A percentile compares a stretch with the other conserved stretches of the same genome.
Evolutionary conservation across 2,113 vertebrate genomes (phyloP).

Genomic region (Perca fluviatilis): DNA sequence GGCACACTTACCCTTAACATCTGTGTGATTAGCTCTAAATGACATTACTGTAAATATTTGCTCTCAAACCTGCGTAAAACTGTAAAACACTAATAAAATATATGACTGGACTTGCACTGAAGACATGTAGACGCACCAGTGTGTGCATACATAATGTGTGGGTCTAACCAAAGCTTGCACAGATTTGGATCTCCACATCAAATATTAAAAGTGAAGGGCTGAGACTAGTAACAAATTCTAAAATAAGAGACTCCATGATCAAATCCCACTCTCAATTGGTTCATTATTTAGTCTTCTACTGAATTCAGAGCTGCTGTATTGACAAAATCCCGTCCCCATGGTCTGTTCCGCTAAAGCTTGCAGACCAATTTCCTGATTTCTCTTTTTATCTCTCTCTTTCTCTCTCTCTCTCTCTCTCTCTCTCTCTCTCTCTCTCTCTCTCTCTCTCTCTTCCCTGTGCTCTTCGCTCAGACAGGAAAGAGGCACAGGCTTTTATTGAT

Average conservation of each 20-base stretch:
- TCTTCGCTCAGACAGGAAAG: conserved; percentile 16
- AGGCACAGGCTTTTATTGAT: conserved; percentile 18
- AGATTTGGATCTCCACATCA: conserved; percentile 30
- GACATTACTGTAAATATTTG: conserved; percentile 29
- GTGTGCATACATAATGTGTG: not conserved
- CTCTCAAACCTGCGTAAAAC: conserved; percentile 10
- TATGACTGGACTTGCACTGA: not conserved
- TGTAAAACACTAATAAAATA: not conserved
- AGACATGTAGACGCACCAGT: not conserved
- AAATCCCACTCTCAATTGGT: conserved; percentile 47
- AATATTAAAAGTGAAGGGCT: conserved; percentile 31
- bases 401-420: not conserved
- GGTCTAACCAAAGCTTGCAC: not conserved
- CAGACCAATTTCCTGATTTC: conserved; percentile 46
- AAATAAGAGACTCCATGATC: conserved; percentile 39
- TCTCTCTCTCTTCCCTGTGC: not conserved
- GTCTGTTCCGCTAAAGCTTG: conserved; percentile 44
- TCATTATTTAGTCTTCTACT: conserved; percentile 69
- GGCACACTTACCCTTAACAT: conserved; percentile 7
- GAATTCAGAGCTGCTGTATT: conserved; percentile 58
- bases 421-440: not conserved
- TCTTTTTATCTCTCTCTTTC: conserved; percentile 18
- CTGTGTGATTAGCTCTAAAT: conserved; percentile 30
- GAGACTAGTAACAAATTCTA: conserved; percentile 30
- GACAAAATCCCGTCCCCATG: conserved; percentile 61